Base-by-base conservation (phyloP, 2,797 vertebrate species). In the Dryobates pubescens region DNA sequence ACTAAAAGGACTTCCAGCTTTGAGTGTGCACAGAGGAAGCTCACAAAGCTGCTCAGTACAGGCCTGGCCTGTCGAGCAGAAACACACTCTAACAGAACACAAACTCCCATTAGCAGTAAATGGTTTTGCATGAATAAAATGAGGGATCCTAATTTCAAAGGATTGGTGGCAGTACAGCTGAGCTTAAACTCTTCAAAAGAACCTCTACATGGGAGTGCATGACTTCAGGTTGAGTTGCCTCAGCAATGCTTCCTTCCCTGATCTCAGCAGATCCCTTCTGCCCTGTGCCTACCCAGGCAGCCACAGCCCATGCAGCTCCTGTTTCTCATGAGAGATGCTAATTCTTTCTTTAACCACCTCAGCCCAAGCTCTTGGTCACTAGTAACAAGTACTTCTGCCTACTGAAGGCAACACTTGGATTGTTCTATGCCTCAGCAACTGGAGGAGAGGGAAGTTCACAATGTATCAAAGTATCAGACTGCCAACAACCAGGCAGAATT, bases 1-100 rank as follows among this genome's bases (percentile, higher is more conserved):
- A 63, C 3, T 7, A 2, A 29, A 29, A 38, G 13, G 8, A 14
- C 23, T 69, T 41, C 47, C 6, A 12, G 34, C 15, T 30, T 27
- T 32, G n/a, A n/a, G 10, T 0, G 1, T 4, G 24, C 1, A 0
- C 41, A 3, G 6, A 51, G 24, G 14, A 22, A 71, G 30, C 24
- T 45, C 72, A 6, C 7, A 4, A 30, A 70, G 7, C 26, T 26
- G 45, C 17, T 47, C 47, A 1, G 23, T 7, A 13, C 34, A 12
- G 56, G 57, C 5, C 43, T 2, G 3, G 49, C 0, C 1, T 18
- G 41, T n/a, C 9, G 1, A 82, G 30, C 32, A 57, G n/a, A 26
- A 71, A 47, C 2, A 3, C 13, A 6, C 11, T 68, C 32, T 13
- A 70, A 29, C 22, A 68, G 18, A 63, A 45, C 2, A 12, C 4